Conservation (phyloP, 2,888 invertebrate species). For the Galeopsomyia nigrocyanea region DNA sequence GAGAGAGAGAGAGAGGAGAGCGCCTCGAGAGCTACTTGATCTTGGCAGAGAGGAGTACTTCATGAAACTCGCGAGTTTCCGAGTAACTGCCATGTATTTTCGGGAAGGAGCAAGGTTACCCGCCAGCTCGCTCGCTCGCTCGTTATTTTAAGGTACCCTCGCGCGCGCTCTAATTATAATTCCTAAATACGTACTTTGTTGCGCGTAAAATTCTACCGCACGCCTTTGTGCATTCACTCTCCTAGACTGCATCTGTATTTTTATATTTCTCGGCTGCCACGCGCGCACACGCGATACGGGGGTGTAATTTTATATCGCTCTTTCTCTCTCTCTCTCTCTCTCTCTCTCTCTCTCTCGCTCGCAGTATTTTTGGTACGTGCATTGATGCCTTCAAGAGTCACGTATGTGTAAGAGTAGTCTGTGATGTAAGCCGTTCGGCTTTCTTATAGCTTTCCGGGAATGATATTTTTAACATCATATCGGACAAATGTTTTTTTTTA, state of each 20-base stretch:
- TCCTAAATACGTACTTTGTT: constrained; percentile 39
- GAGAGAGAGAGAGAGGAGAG: background rate
- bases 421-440: no score
- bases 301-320: constrained; percentile 12
- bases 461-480: no score
- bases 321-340: no score
- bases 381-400: no score
- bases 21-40: constrained; percentile 40
- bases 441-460: no score
- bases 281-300: background rate
- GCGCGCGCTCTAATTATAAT: constrained; percentile 46
- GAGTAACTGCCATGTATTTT: constrained; percentile 9
- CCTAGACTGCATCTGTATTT: constrained; percentile 3
- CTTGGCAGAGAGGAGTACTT: constrained; percentile 22
- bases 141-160: constrained; percentile 43
- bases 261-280: background rate
- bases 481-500: no score
- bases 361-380: no score
- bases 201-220: background rate
- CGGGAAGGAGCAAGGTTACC: constrained; percentile 30
- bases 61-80: constrained; percentile 29
- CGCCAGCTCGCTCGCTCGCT: constrained; percentile 7
- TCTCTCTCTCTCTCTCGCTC: no score
- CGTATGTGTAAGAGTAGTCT: no score
- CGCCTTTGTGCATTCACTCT: background rate